Evolutionary conservation across 2,797 vertebrate genomes (phyloP), one percentile per base, ranked within the genome.

Genomic region (Periophthalmus magnuspinnatus): DNA sequence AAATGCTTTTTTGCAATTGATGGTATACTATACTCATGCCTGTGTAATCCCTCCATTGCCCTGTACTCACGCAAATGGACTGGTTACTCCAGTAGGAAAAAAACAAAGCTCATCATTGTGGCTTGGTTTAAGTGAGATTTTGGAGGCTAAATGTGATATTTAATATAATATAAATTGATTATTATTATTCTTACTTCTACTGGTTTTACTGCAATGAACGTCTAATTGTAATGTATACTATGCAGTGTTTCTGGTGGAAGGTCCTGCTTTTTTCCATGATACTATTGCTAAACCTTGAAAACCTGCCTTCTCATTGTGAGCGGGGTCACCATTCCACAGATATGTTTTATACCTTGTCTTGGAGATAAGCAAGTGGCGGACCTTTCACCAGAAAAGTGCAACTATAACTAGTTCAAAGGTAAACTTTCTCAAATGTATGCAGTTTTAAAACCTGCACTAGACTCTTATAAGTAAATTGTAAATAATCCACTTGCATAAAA

Each of bases 401-500:
- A 13, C 13, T 45, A 45, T 54, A 54, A 10, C n/a, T 22, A 9
- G 3, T n/a, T 7, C 52, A 55, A 55, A 55, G 52, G 10, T 22
- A 24, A 55, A 22, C 21, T 55, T 54, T 55, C 21, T 55, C 50
- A 13, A 10, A 21, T 22, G 10, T 22, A 24, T n/a, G 21, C 22
- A 22, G 8, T 54, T 54, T 54, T 54, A 11, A 52, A 54, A 54
- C 21, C 52, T 22, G 21, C 52, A 55, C 9, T 13, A 7, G 21
- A 55, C 52, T 11, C 33, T 28, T 28, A 57, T 17, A 33, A 17
- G 17, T 61, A 22, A 38, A 38, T 34, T 34, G 58, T 60, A 34
- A 60, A 60, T 34, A n/a, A 60, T 28, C 55, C 54, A 24, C 54
- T 54, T 54, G 55, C 6, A 17, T 34, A 60, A 60, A 60, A 60